Evolutionary conservation across 2,797 vertebrate genomes (phyloP).

Genomic region (Cyclopterus lumpus): DNA sequence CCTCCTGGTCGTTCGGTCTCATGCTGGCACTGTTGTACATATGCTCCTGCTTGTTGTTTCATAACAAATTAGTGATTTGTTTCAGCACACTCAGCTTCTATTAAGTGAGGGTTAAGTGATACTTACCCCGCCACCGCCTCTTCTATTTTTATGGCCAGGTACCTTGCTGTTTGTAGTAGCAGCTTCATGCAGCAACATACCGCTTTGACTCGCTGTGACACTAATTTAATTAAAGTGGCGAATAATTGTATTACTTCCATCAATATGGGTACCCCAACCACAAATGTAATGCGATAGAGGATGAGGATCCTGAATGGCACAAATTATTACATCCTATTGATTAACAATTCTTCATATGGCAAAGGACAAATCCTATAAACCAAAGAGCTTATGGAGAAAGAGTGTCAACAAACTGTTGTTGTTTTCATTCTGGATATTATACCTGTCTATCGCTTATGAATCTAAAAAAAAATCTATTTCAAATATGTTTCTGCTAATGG

Average conservation of each 20-base stretch:
- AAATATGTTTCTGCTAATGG: constrained; percentile 1
- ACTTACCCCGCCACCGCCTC: constrained; percentile 26
- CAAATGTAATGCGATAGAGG: constrained; percentile 58
- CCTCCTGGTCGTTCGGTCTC: constrained; percentile 58
- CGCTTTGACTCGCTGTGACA: constrained; percentile 60
- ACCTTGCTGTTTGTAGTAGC: constrained; percentile 11
- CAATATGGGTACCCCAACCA: constrained; percentile 54
- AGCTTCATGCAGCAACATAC: constrained; percentile 8
- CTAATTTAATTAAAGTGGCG: constrained; percentile 71
- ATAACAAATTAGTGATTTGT: constrained; percentile 51
- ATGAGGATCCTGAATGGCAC: constrained; percentile 50
- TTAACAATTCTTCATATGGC: constrained; percentile 37
- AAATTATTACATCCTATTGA: constrained; percentile 56
- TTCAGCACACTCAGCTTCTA: constrained; percentile 41
- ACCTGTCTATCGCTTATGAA: not conserved
- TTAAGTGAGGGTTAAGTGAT: constrained; percentile 53
- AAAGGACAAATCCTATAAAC: constrained; percentile 9
- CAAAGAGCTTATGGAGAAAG: constrained; percentile 4
- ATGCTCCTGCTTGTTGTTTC: constrained; percentile 41
- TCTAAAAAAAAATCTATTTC: not conserved
- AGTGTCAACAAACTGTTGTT: not conserved
- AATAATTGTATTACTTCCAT: constrained; percentile 74
- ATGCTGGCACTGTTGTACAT: constrained; percentile 54
- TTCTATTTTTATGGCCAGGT: constrained; percentile 11
- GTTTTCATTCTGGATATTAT: not conserved